Base-by-base conservation (phyloP, 1,140 invertebrate genomes). In the Bicyclus anynana region DNA sequence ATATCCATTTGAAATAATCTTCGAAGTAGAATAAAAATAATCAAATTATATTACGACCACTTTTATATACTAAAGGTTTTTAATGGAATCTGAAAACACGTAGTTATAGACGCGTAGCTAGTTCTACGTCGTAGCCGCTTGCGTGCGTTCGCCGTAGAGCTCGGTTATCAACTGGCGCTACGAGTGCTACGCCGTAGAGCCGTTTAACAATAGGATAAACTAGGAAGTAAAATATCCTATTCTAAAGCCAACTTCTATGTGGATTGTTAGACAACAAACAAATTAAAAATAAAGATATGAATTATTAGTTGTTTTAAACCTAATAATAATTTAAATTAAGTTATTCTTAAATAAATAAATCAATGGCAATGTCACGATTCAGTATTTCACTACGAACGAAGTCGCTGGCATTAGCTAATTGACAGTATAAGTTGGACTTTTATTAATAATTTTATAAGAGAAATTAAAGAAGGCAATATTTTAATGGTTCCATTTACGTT, bases 91-190 rank as follows among this genome's bases (percentile, higher is more conserved):
- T 29, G 27, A 29, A 29, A 29, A 20, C 42, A 18, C 12, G 21
- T 21, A 44, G 42, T 40, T 55, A 55, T 17, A 44, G 33, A 40
- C 23, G 9, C 55, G 37, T 50, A 57, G 55, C 47, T 21, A 13
- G 26, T 17, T 42, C 23, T 52, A 14, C 52, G 23, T 61, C 62
- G 62, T 65, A 67, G 65, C 59, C 17, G 61, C 61, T 66, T 67
- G 69, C 76, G 73, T 61, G 71, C 61, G 59, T 56, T 42, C 64
- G 46, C 42, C 69, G 73, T 71, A 76, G 71, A 74, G 64, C 47
- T 61, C 59, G 61, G 69, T 75, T 74, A 72, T 76, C 73, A 74
- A 80, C 77, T 80, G 73, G 44, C 68, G 74, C 69, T 77, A 76
- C 74, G 72, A 65, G 57, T 21, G 55, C 77, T 74, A 80, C 77